Conservation (phyloP, 2,113 vertebrate species). For the Labeo catla region DNA sequence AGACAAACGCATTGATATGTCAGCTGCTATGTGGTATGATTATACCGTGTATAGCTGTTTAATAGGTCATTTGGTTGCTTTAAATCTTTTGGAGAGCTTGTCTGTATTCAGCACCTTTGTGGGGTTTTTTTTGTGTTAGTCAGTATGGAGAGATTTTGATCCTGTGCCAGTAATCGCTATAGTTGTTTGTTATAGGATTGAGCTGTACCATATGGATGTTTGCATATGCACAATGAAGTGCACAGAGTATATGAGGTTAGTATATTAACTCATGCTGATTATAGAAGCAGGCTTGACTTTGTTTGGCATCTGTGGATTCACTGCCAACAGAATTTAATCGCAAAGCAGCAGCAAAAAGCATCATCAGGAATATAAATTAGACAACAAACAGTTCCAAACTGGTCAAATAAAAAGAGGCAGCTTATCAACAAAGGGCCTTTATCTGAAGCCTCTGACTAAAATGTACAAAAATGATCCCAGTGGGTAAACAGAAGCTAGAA, state of each 20-base stretch:
- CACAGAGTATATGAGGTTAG: background rate
- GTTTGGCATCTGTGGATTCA: conserved; percentile 34
- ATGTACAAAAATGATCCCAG: conserved; percentile 14
- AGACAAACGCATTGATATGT: background rate
- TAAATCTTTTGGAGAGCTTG: background rate
- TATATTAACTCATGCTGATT: background rate
- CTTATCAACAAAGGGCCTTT: conserved; percentile 33
- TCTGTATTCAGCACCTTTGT: background rate
- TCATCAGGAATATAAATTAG: conserved; percentile 46
- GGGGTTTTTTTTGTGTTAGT: background rate
- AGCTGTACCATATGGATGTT: background rate
- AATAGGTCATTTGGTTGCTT: conserved; percentile 1
- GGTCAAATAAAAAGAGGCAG: conserved; percentile 25
- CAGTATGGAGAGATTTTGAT: background rate
- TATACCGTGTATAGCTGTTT: background rate
- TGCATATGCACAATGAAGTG: background rate
- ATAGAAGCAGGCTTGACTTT: conserved; percentile 25
- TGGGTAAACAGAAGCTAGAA: conserved; percentile 22
- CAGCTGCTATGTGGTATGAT: background rate
- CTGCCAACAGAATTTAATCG: conserved; percentile 30
- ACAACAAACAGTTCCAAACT: conserved; percentile 31
- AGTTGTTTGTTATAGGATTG: background rate
- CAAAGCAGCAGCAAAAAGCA: background rate
- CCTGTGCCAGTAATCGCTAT: background rate
- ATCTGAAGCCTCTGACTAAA: conserved; percentile 34